A percentile compares a stretch with the other conserved stretches of the same genome.
Conservation (phyloP, 2,888 invertebrate genomes). For the Megamerina dolium region DNA sequence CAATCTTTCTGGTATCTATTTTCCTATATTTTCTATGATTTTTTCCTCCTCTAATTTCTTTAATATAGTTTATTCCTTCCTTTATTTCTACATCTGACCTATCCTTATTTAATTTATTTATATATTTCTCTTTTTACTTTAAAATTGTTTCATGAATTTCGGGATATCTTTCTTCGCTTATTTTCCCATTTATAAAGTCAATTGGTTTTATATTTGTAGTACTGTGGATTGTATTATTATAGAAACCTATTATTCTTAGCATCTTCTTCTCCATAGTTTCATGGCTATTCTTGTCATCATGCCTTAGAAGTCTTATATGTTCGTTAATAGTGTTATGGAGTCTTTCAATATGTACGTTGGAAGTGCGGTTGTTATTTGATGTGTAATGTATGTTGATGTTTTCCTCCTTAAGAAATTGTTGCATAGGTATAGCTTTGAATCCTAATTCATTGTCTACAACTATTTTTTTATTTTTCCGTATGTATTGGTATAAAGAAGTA, state of each 20-base stretch:
- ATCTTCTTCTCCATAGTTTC: conserved; percentile 23
- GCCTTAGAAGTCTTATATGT: conserved; percentile 21
- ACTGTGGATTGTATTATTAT: too few species aligned
- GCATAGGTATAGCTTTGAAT: conserved; percentile 21
- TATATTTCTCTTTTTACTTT: conserved; percentile 16
- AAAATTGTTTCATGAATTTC: too few species aligned
- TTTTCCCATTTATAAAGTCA: too few species aligned
- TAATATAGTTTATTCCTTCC: too few species aligned
- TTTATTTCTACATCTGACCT: too few species aligned
- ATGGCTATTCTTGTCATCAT: conserved; percentile 15
- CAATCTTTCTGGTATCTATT: conserved; percentile 9
- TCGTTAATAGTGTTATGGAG: too few species aligned
- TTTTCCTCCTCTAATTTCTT: too few species aligned
- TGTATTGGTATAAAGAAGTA: conserved; percentile 7
- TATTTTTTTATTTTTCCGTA: conserved; percentile 17
- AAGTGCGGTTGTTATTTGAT: conserved; percentile 20
- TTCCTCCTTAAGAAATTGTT: conserved; percentile 15
- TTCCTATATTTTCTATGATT: conserved; percentile 20
- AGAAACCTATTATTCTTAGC: conserved; percentile 16
- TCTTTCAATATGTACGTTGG: conserved; percentile 23
- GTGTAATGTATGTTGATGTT: conserved; percentile 18
- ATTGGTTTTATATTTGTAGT: conserved; percentile 18
- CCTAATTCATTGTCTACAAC: too few species aligned
- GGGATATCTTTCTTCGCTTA: too few species aligned
- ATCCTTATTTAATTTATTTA: too few species aligned